Percentiles rank a stretch among this genome's conserved stretches.
These are phyloP conservation scores for Lophura nycthemera DNA, from an alignment of 2,113 vertebrate species.

Conservation along the genomic window DNA sequence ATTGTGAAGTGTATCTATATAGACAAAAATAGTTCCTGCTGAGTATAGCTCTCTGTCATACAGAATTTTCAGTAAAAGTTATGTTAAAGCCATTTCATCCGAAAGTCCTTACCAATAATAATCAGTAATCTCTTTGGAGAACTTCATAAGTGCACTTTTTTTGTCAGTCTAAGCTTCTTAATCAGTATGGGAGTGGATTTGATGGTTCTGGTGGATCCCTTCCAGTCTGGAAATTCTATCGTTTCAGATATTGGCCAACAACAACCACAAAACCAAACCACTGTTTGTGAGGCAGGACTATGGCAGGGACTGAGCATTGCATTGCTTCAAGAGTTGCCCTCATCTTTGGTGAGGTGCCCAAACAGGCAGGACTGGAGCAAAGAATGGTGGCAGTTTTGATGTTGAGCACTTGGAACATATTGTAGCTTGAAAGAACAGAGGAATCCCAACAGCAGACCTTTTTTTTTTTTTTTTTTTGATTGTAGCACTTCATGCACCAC, in stretches of 20 bases:
- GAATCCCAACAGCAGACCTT: background rate
- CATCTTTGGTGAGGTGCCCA: background rate
- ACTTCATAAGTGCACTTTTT: background rate
- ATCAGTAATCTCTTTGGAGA: background rate
- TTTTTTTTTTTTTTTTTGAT: background rate
- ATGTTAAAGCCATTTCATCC: background rate
- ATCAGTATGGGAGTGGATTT: background rate
- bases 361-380: background rate
- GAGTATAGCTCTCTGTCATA: background rate
- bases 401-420: background rate
- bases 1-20: background rate
- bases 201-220: background rate
- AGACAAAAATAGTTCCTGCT: background rate
- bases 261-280: background rate
- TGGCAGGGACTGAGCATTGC: background rate
- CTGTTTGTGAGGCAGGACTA: rapidly evolving
- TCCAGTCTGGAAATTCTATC: background rate
- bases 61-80: background rate
- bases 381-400: background rate
- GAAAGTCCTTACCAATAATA: rapidly evolving
- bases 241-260: background rate
- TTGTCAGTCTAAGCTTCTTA: background rate
- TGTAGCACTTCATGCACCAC: background rate
- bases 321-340: background rate
- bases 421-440: background rate